These are phyloP conservation scores for Drosophila sulfurigaster DNA, from an alignment of 1,140 invertebrate species.

Conservation along the genomic window DNA sequence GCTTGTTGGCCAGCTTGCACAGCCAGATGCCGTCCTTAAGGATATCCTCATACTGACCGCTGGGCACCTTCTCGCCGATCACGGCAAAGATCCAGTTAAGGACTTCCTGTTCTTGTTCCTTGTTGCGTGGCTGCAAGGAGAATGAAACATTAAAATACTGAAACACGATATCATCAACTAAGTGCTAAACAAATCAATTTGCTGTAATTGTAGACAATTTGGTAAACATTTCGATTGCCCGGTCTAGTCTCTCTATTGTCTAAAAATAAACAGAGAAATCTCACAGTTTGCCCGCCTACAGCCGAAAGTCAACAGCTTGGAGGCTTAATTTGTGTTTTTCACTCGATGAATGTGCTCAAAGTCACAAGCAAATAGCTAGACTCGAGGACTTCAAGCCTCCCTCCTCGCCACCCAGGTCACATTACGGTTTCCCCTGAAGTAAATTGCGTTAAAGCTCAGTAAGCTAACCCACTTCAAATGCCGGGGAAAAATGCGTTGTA, in stretches of 20 bases:
- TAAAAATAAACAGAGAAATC: conserved; percentile 37
- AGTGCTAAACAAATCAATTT: conserved; percentile 65
- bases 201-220: conserved; percentile 61
- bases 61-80: conserved; percentile 94
- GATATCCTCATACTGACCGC: conserved; percentile 95
- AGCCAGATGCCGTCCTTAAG: conserved; percentile 96
- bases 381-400: neutral
- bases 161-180: conserved; percentile 55
- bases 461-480: conserved; percentile 18
- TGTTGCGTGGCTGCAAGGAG: conserved; percentile 91
- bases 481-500: neutral
- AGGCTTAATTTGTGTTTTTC: conserved; percentile 41
- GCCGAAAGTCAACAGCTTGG: conserved; percentile 37
- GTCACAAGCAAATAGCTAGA: conserved; percentile 10
- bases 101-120: conserved; percentile 96
- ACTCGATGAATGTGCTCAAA: conserved; percentile 22
- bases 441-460: conserved; percentile 24
- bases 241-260: neutral
- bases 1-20: conserved; percentile 97
- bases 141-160: conserved; percentile 15
- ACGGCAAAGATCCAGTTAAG: conserved; percentile 95
- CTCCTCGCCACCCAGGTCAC: neutral
- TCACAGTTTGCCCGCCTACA: conserved; percentile 29
- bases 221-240: conserved; percentile 24
- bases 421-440: neutral